Conservation (phyloP, 2,888 invertebrate species). For the Ectropis crepuscularia region DNA sequence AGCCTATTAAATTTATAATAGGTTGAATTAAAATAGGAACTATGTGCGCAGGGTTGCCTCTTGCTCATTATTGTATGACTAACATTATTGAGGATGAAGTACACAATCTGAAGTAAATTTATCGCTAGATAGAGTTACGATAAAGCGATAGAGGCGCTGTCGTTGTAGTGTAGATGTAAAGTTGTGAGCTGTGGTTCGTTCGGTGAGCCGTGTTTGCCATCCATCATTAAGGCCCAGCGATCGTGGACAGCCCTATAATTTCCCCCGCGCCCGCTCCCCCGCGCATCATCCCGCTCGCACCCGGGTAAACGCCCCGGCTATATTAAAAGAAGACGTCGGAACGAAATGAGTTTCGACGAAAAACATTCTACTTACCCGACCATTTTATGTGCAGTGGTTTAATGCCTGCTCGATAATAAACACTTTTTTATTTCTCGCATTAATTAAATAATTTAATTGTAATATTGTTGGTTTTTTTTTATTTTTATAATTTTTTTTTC, state of each 20-base stretch:
- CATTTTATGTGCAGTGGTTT: conserved; percentile 59
- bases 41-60: conserved; percentile 66
- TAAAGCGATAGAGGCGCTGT: background rate
- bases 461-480: too few relatives aligned
- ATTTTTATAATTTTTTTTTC: too few relatives aligned
- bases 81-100: background rate
- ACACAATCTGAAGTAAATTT: background rate
- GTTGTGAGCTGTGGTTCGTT: conserved; percentile 7
- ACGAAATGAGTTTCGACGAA: conserved; percentile 70
- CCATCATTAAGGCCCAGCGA: conserved; percentile 74
- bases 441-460: conserved; percentile 21
- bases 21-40: conserved; percentile 51
- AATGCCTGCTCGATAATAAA: conserved; percentile 44
- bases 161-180: background rate
- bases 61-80: conserved; percentile 58
- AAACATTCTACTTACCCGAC: conserved; percentile 49
- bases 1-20: conserved; percentile 41
- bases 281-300: conserved; percentile 46
- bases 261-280: conserved; percentile 56
- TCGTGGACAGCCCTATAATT: conserved; percentile 79
- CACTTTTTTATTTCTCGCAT: conserved; percentile 31
- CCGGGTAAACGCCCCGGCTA: conserved; percentile 52
- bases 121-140: background rate
- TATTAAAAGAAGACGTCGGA: conserved; percentile 73
- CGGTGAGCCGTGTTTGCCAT: conserved; percentile 59